Percentiles rank a stretch among this genome's conserved stretches.
Conservation (phyloP, 2,888 invertebrate genomes). For the Hyppa rectilinea region DNA sequence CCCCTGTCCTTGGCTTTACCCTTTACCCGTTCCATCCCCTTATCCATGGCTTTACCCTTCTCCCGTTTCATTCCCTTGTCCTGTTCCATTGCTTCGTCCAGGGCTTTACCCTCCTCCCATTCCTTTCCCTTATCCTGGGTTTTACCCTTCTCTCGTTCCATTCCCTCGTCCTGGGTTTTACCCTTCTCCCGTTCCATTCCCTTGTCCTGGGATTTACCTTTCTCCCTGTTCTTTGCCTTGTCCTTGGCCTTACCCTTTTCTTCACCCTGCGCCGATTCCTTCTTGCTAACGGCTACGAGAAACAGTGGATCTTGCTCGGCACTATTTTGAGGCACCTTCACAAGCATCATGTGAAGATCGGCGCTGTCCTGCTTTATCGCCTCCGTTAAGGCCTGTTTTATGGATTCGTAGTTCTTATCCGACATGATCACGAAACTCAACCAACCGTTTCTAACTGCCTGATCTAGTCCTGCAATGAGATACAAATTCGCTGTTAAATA, state of each 20-base stretch:
- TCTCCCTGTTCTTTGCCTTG: too few relatives aligned
- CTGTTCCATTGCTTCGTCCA: not conserved
- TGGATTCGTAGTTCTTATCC: not conserved
- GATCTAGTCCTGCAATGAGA: conserved; percentile 5
- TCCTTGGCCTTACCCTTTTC: not conserved
- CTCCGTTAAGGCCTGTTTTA: conserved; percentile 10
- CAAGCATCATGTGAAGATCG: not conserved
- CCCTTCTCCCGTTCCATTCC: not conserved
- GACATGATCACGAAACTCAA: conserved; percentile 4
- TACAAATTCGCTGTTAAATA: not conserved
- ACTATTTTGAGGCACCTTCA: not conserved
- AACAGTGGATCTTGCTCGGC: conserved; percentile 3
- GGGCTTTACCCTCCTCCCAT: too few relatives aligned
- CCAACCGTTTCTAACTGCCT: not conserved
- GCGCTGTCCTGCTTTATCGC: not conserved
- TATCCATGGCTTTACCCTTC: not conserved
- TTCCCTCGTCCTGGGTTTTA: not conserved
- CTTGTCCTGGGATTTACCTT: not conserved
- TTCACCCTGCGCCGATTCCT: not conserved
- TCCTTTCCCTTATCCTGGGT: not conserved
- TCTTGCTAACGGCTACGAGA: conserved; percentile 1
- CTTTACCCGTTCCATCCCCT: not conserved
- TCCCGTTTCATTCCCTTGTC: too few relatives aligned
- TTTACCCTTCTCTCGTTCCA: too few relatives aligned
- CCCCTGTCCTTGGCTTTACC: not conserved